These are phyloP conservation scores for Hirtodrosophila confusa DNA, from an alignment of 2,888 invertebrate species.

Conservation along the genomic window DNA sequence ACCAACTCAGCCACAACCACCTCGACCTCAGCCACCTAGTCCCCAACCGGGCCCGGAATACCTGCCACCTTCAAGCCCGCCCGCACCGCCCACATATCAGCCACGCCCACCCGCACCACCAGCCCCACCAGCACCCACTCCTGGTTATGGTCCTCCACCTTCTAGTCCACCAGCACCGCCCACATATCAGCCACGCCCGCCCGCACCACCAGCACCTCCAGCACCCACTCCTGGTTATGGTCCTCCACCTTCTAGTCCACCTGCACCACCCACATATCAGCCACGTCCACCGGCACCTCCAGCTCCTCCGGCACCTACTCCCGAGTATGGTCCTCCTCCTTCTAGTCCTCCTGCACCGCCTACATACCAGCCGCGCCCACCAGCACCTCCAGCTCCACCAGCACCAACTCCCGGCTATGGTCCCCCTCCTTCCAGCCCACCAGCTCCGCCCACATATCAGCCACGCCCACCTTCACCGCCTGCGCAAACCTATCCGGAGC, in stretches of 20 bases:
- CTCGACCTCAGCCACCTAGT: slow-evolving; percentile 36
- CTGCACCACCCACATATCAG: slow-evolving; percentile 24
- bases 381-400: slow-evolving; percentile 29
- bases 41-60: slow-evolving; percentile 47
- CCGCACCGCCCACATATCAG: slow-evolving; percentile 42
- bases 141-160: slow-evolving; percentile 46
- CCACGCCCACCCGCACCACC: slow-evolving; percentile 44
- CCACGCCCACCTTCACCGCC: slow-evolving; percentile 40
- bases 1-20: slow-evolving; percentile 33
- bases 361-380: slow-evolving; percentile 55
- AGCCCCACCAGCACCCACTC: slow-evolving; percentile 34
- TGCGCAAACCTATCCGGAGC: slow-evolving; percentile 38
- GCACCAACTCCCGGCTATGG: slow-evolving; percentile 29
- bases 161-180: slow-evolving; percentile 45
- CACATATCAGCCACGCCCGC: slow-evolving; percentile 42
- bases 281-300: slow-evolving; percentile 39
- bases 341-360: slow-evolving; percentile 43
- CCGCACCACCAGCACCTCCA: slow-evolving; percentile 33
- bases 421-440: slow-evolving; percentile 29
- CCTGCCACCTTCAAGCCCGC: slow-evolving; percentile 47
- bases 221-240: slow-evolving; percentile 19
- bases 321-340: slow-evolving; percentile 52
- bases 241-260: slow-evolving; percentile 26
- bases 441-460: slow-evolving; percentile 29
- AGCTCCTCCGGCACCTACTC: slow-evolving; percentile 32